Base-by-base conservation (phyloP, 2,797 vertebrate genomes). In the Coregonus ussuriensis region DNA sequence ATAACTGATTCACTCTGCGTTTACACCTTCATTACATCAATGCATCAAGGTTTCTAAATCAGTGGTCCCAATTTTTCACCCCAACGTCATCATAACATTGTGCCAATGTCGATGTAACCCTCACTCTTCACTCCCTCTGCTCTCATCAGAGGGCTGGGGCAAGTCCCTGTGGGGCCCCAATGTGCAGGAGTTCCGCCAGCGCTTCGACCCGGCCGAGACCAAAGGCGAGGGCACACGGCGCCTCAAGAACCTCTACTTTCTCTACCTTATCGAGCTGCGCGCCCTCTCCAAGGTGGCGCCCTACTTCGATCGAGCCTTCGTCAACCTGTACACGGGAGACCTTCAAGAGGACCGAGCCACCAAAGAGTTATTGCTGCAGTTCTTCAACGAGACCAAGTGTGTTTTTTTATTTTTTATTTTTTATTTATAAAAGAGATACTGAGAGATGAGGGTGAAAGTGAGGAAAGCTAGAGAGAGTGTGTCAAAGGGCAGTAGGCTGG, bases 221-320 rank as follows among this genome's bases (percentile, higher is more conserved):
- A 98, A 97, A 84, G 96, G 95, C n/a, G 97, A 99, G 86, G 97
- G 98, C 25, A 96, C 96, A 1, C 93, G 97, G 52, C 93, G 97
- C 14, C 94, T 99, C 11, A 98, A 98, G 91, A 99, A 98, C 82
- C 93, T 99, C 1, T 99, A 99, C 91, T 98, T 99, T 91, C 84
- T 99, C 3, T 99, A 98, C 77, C 91, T 99, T 86, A 98, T 99
- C 77, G 97, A 99, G 91, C 95, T 99, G 66, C 94, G 98, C 0
- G 97, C 97, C 15, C 92, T 99, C 47, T 96, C 95, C 70, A 99
- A 99, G 87, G 97, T 98, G 72, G 95, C 96, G 0, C 93, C 97
- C 0, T 99, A 98, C 85, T 99, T 99, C 11, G 97, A 98, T 21
- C 95, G 97, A 1, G 90, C 97, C 0, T 83, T 97, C 75, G 88